Evolutionary conservation across 2,797 vertebrate species (phyloP).

Genomic region (Rhinichthys osculus): DNA sequence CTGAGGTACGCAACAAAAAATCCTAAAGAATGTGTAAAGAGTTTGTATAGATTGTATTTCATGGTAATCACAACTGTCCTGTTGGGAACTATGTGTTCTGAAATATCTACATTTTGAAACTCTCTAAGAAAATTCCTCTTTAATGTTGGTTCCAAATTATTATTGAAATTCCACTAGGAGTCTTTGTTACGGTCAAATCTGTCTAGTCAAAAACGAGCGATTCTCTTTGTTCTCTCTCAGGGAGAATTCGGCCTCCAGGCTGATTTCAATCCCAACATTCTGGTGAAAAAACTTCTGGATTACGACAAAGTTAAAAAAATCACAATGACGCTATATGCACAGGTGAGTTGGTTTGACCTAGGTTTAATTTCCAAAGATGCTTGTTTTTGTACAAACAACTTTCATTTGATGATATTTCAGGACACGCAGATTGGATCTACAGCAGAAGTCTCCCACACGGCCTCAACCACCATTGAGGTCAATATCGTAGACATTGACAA

Average conservation of each 20-base stretch:
- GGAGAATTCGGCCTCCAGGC: slow-evolving; percentile 62
- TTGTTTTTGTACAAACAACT: background rate
- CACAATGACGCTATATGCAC: slow-evolving; percentile 62
- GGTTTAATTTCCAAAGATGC: background rate
- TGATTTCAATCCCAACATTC: slow-evolving; percentile 41
- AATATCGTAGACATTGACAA: slow-evolving; percentile 75
- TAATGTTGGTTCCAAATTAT: background rate
- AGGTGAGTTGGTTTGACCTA: slow-evolving; percentile 66
- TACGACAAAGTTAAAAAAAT: slow-evolving; percentile 69
- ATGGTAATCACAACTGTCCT: background rate
- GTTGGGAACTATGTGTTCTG: background rate
- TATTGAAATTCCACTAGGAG: background rate
- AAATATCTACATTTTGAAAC: background rate
- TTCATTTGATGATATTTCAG: slow-evolving; percentile 58
- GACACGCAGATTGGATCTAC: slow-evolving; percentile 47
- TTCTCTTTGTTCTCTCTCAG: slow-evolving; percentile 59
- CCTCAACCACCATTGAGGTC: slow-evolving; percentile 68
- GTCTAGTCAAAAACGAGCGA: background rate
- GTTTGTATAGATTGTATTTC: background rate
- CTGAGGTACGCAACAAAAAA: slow-evolving; percentile 59
- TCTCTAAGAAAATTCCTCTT: background rate
- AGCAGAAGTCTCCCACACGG: background rate
- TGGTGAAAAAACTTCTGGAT: slow-evolving; percentile 59
- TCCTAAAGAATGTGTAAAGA: background rate
- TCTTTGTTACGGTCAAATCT: background rate